Percentiles rank a stretch among this genome's conserved stretches.
Evolutionary conservation across 2,797 vertebrate genomes (phyloP).

Genomic region (Intellagama lesueurii): DNA sequence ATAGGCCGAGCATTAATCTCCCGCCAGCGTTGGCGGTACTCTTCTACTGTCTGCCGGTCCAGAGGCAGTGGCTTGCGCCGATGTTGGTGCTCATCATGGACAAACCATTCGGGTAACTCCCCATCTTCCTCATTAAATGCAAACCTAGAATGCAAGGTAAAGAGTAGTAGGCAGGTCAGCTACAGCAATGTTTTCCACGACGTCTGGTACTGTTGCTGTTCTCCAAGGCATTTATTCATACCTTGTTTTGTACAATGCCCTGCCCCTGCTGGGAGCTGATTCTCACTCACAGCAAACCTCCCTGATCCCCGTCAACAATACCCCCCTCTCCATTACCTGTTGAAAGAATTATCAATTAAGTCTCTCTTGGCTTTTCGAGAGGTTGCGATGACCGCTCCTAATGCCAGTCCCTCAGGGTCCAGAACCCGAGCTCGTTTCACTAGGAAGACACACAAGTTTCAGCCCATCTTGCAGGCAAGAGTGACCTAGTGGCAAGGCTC

Average conservation of each 20-base stretch:
- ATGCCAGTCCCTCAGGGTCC: constrained; percentile 90
- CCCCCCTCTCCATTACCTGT: constrained; percentile 79
- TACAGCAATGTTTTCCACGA: neutral
- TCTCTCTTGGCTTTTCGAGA: constrained; percentile 90
- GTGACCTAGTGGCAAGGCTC: neutral
- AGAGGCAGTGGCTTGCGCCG: constrained; percentile 85
- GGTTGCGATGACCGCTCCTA: constrained; percentile 88
- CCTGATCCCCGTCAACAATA: neutral
- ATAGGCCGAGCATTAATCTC: constrained; percentile 95
- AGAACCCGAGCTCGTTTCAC: constrained; percentile 88
- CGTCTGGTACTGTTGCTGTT: too few species aligned
- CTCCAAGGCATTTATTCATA: too few species aligned
- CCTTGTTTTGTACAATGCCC: too few species aligned
- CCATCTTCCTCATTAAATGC: constrained; percentile 86
- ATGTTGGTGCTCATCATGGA: constrained; percentile 90
- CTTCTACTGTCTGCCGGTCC: constrained; percentile 89
- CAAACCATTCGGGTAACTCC: constrained; percentile 92
- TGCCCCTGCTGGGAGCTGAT: too few species aligned
- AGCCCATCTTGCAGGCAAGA: neutral
- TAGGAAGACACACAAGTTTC: constrained; percentile 31
- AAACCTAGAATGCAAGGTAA: constrained; percentile 78
- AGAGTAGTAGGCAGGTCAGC: neutral
- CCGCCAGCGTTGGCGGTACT: constrained; percentile 90
- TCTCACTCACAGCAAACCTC: too few species aligned
- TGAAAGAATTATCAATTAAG: constrained; percentile 91